Evolutionary conservation across 2,888 invertebrate species (phyloP).

Genomic region (Scaptomyza reducta): DNA sequence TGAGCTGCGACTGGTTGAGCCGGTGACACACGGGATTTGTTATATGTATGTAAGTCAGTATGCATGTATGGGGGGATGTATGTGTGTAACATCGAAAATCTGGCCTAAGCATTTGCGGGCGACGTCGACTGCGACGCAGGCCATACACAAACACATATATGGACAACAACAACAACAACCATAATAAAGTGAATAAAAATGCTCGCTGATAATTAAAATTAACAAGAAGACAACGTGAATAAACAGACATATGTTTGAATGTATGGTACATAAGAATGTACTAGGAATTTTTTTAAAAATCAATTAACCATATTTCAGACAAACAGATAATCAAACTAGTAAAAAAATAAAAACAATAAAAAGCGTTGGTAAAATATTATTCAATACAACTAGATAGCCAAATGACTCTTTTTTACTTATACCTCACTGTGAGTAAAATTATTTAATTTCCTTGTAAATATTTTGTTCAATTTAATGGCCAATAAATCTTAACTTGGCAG

Average conservation of each 20-base stretch:
- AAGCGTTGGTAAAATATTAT: no score
- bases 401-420: no score
- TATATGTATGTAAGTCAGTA: slow-evolving; percentile 38
- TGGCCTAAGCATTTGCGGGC: slow-evolving; percentile 21
- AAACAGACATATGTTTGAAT: background rate
- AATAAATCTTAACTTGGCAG: no score
- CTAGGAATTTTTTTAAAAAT: slow-evolving; percentile 1
- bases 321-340: background rate
- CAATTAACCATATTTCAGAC: slow-evolving; percentile 17
- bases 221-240: slow-evolving; percentile 12
- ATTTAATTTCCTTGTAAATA: background rate
- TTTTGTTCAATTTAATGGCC: background rate
- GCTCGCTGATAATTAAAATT: slow-evolving; percentile 37
- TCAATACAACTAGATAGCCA: no score
- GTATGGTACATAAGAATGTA: background rate
- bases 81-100: slow-evolving; percentile 33
- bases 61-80: background rate
- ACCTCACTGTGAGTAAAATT: background rate
- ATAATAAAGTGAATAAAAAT: slow-evolving; percentile 17
- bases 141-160: background rate
- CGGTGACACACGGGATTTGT: slow-evolving; percentile 57
- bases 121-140: slow-evolving; percentile 27
- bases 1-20: slow-evolving; percentile 69
- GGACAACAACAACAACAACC: slow-evolving; percentile 4
- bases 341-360: no score